phyloP scores from a whole-genome alignment of 2,113 vertebrate species.

The Mus pahari region DNA sequence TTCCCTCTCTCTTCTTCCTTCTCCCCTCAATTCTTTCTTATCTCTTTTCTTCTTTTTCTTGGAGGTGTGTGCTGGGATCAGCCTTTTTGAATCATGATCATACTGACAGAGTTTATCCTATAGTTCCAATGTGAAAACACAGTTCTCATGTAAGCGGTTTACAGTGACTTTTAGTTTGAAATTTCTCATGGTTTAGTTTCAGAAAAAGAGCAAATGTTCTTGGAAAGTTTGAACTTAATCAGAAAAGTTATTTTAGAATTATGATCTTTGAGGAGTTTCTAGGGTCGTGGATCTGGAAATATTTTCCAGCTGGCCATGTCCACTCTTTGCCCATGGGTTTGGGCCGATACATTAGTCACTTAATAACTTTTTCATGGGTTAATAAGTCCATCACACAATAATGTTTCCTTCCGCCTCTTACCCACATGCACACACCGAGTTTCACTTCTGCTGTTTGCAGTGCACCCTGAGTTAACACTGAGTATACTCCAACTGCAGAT shows the following conservation, averaged over 20 bases:
- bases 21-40: fast-evolving
- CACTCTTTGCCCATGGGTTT: conserved; percentile 54
- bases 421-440: conserved; percentile 45
- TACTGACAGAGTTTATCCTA: conserved; percentile 31
- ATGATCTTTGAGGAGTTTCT: conserved; percentile 59
- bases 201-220: conserved; percentile 71
- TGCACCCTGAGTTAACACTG: conserved; percentile 40
- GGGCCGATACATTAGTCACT: conserved; percentile 64
- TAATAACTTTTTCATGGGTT: conserved; percentile 65
- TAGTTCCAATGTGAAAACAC: conserved; percentile 58
- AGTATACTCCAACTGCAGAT: conserved; percentile 51
- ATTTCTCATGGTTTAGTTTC: conserved; percentile 74
- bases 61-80: neutral
- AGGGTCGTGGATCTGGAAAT: conserved; percentile 67
- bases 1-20: too few species aligned
- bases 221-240: conserved; percentile 80
- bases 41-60: neutral
- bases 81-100: neutral
- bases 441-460: conserved; percentile 62
- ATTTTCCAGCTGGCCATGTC: conserved; percentile 59
- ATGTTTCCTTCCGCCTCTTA: conserved; percentile 34
- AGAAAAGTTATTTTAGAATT: conserved; percentile 76
- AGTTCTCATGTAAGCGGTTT: conserved; percentile 60
- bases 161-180: conserved; percentile 65
- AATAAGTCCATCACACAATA: conserved; percentile 67